These are phyloP conservation scores for Labrus mixtus DNA, from an alignment of 2,113 vertebrate genomes.

Conservation along the genomic window DNA sequence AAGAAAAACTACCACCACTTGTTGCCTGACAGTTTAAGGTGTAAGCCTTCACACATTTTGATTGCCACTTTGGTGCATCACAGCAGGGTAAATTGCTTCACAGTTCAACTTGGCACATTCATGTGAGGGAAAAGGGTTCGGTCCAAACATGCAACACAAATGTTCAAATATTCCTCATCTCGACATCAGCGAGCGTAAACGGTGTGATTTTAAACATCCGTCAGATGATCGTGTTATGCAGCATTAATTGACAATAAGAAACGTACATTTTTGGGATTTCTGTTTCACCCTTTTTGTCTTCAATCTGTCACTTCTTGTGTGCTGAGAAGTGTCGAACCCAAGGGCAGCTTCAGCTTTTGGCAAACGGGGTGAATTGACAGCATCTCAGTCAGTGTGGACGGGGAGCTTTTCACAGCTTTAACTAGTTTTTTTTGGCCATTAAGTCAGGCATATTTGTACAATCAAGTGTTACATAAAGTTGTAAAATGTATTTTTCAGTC, in stretches of 20 bases:
- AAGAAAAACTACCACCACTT: constrained; percentile 20
- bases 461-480: neutral
- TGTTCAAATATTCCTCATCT: neutral
- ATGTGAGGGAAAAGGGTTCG: neutral
- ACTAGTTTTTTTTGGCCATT: neutral
- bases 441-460: neutral
- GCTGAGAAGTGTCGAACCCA: neutral
- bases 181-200: neutral
- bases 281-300: constrained; percentile 7
- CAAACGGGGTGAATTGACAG: neutral
- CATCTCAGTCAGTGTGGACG: neutral
- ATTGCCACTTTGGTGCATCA: constrained; percentile 21
- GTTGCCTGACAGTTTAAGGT: constrained; percentile 51
- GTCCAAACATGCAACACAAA: constrained; percentile 8
- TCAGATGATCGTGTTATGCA: neutral
- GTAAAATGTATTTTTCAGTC: neutral
- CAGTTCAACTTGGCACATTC: neutral
- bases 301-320: constrained; percentile 7
- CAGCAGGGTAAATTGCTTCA: constrained; percentile 3
- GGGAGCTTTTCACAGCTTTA: neutral
- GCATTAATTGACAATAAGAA: neutral
- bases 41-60: constrained; percentile 29
- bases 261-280: constrained; percentile 8
- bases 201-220: neutral
- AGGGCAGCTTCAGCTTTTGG: neutral